Percentiles rank a stretch among this genome's conserved stretches.
Evolutionary conservation across 2,113 vertebrate species (phyloP).

Genomic region (Aramus guarauna): DNA sequence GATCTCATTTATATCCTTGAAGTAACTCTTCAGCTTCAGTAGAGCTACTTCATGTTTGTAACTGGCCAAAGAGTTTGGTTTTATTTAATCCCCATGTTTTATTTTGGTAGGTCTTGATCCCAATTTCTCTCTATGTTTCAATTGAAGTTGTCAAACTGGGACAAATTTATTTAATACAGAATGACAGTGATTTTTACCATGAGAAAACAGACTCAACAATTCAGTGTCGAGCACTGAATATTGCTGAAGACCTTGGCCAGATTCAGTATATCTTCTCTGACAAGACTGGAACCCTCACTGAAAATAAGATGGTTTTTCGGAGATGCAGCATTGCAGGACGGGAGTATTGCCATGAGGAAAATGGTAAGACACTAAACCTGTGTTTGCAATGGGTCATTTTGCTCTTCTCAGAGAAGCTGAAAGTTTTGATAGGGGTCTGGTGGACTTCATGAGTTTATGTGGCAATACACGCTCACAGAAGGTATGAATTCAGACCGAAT

Average conservation of each 20-base stretch:
- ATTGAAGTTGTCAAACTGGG: slow-evolving; percentile 96
- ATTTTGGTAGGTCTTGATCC: slow-evolving; percentile 88
- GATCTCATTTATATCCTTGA: neutral
- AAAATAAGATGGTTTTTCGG: slow-evolving; percentile 97
- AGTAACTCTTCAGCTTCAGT: neutral
- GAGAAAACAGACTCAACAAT: slow-evolving; percentile 81
- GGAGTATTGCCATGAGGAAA: slow-evolving; percentile 91
- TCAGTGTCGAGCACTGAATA: slow-evolving; percentile 91
- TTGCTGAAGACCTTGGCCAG: slow-evolving; percentile 93
- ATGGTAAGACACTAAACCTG: slow-evolving; percentile 75
- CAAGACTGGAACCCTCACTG: slow-evolving; percentile 96
- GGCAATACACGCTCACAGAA: neutral
- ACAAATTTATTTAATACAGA: slow-evolving; percentile 93
- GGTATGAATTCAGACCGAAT: neutral
- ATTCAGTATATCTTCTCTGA: slow-evolving; percentile 95
- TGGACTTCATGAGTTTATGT: neutral
- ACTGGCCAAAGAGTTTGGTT: neutral
- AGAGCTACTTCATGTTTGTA: neutral
- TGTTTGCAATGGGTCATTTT: neutral
- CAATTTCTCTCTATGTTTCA: slow-evolving; percentile 94
- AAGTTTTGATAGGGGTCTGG: neutral
- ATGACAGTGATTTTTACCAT: slow-evolving; percentile 88
- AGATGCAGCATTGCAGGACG: slow-evolving; percentile 91
- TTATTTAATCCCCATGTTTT: neutral
- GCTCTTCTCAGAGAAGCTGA: neutral